These are phyloP conservation scores for Otis tarda DNA, from an alignment of 2,113 vertebrate species.

Conservation along the genomic window DNA sequence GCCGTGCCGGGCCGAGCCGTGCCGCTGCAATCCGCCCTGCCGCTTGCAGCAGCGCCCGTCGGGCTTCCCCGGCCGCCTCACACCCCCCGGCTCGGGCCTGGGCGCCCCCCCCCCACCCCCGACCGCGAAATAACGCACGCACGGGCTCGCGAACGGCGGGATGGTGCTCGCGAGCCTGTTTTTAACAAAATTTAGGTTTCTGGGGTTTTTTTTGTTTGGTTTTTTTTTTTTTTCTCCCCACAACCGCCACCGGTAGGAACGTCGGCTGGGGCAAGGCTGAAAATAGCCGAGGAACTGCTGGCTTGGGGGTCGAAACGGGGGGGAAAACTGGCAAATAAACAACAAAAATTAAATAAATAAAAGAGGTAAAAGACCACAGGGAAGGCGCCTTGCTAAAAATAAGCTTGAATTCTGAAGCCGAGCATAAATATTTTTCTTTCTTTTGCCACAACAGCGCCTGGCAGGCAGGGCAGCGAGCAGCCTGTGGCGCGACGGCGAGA, in stretches of 20 bases:
- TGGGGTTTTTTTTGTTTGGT: background rate
- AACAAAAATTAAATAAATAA: background rate
- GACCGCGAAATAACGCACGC: rapidly evolving
- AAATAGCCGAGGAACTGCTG: slow-evolving; percentile 2
- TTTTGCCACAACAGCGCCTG: background rate
- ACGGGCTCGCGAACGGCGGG: rapidly evolving
- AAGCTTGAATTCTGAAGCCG: background rate
- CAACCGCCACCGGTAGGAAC: background rate
- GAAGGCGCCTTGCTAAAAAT: slow-evolving; percentile 29
- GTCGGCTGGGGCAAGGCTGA: background rate
- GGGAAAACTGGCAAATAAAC: background rate
- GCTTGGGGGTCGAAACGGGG: background rate
- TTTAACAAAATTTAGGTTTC: background rate
- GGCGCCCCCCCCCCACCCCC: background rate
- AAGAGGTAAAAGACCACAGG: background rate
- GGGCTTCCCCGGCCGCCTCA: background rate
- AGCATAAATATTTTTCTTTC: slow-evolving; percentile 27
- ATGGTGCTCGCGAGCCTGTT: background rate
- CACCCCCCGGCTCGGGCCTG: background rate
- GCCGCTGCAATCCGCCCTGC: background rate
- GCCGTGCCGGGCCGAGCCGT: no score
- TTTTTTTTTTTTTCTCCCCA: background rate
- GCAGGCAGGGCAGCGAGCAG: background rate
- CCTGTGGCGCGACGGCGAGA: background rate
- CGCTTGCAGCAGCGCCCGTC: no score